A percentile compares a stretch with the other conserved stretches of the same genome.
Evolutionary conservation across 2,797 vertebrate genomes (phyloP).

Genomic region (Scyliorhinus canicula): DNA sequence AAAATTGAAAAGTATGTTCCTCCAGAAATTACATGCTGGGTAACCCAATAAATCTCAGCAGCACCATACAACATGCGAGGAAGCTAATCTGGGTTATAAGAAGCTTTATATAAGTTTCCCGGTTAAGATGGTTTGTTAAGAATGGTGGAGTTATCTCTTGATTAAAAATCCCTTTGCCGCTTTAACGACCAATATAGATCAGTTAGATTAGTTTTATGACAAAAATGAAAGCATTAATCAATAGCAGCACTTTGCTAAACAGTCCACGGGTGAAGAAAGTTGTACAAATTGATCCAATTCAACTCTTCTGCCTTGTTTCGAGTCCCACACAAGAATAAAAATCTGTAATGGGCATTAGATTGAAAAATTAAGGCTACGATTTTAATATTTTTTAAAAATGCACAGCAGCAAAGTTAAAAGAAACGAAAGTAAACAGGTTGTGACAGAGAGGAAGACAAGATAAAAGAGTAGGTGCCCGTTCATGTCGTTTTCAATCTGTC

Average conservation of each 20-base stretch:
- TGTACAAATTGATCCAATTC: not conserved
- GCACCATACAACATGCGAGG: not conserved
- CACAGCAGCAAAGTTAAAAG: not conserved
- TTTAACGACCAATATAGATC: not conserved
- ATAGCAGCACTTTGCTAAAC: not conserved
- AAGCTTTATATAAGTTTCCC: not conserved
- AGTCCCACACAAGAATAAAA: not conserved
- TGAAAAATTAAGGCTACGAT: not conserved
- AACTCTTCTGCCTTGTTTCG: not conserved
- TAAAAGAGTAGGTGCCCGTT: not conserved
- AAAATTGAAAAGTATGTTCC: slow-evolving; percentile 3
- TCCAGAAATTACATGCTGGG: not conserved
- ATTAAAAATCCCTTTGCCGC: not conserved
- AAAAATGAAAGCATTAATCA: not conserved
- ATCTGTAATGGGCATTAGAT: not conserved
- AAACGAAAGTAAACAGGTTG: not conserved
- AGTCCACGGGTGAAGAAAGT: not conserved
- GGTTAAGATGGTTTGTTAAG: not conserved
- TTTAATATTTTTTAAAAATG: not conserved
- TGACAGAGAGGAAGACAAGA: not conserved
- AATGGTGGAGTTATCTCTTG: not conserved
- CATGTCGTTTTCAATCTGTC: not conserved
- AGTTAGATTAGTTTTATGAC: not conserved
- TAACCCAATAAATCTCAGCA: not conserved
- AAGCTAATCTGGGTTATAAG: not conserved